Base-by-base conservation (phyloP, 2,113 vertebrate species). In the Tringa solitaria region DNA sequence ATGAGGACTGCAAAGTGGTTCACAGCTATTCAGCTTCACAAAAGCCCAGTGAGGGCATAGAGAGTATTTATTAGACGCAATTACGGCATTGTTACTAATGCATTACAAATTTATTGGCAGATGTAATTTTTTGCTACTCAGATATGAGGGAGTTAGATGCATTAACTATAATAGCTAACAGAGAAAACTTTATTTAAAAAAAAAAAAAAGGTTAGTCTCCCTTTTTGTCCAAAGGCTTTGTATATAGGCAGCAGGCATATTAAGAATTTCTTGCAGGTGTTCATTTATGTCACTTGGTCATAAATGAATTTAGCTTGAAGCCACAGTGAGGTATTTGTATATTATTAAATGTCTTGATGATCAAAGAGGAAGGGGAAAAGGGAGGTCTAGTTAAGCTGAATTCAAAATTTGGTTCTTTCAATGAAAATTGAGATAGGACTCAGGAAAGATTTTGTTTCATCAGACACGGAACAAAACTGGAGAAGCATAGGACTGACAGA, bases 21-120 rank as follows among this genome's bases (percentile, higher is more conserved):
- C 81, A 78, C 69, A 82, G 76, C 86, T 76, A 87, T 92, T 96
- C 93, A 95, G 35, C 64, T 53, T 75, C 74, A 94, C 85, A 96
- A 96, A 96, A 94, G 65, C 86, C 61, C 23, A 2, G 73, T 24
- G 37, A 94, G 92, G 88, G n/a, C 27, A 87, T 57, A 61, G 48
- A 33, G 41, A 87, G 39, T 65, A 78, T 89, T 93, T 89, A 89
- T 94, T 95, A 91, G 78, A 80, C 79, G 35, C 57, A 82, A 89
- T 96, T 82, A 95, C 1, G 14, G 73, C 33, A 65, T 64, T 87
- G 50, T 92, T 89, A 46, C 60, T 65, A 92, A 89, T 78, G 75
- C 80, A 64, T 93, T 87, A 82, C 48, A 53, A 82, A 95, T 91
- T 53, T 75, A 76, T 68, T 89, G 65, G 80, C 84, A 89, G 45